These are phyloP conservation scores for Euura lappo DNA, from an alignment of 1,140 invertebrate genomes.

Conservation along the genomic window DNA sequence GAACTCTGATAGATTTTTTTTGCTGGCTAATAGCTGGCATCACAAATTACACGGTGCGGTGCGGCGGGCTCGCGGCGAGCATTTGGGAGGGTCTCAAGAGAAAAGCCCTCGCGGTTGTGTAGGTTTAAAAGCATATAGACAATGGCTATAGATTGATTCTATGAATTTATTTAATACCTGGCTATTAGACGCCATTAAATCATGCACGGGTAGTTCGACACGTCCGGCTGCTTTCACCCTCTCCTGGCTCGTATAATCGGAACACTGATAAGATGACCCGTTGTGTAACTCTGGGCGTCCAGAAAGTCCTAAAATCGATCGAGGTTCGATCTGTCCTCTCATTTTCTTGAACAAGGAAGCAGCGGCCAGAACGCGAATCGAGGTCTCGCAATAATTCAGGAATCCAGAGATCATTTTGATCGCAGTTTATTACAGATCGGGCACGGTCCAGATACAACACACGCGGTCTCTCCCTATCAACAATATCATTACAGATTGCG, in stretches of 20 bases:
- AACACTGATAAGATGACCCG: no score
- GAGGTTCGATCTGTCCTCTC: no score
- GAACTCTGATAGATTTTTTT: slow-evolving; percentile 37
- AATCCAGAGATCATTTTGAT: slow-evolving; percentile 18
- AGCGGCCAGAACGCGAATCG: neutral
- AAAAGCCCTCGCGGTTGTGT: neutral
- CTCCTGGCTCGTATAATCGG: no score
- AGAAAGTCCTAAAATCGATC: no score
- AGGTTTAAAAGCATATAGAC: slow-evolving; percentile 29
- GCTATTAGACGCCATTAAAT: slow-evolving; percentile 37
- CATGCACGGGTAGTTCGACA: slow-evolving; percentile 4
- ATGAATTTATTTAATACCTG: slow-evolving; percentile 42
- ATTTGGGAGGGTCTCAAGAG: slow-evolving; percentile 1
- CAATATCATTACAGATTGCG: slow-evolving; percentile 49
- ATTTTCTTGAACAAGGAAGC: no score
- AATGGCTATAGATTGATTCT: slow-evolving; percentile 43
- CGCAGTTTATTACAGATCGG: slow-evolving; percentile 40
- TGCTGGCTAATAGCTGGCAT: slow-evolving; percentile 30
- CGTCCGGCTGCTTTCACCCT: neutral
- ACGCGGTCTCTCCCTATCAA: slow-evolving; percentile 27
- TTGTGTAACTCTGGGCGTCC: no score
- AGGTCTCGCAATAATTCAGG: neutral
- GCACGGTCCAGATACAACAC: slow-evolving; percentile 41
- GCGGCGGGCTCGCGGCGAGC: slow-evolving; percentile 20
- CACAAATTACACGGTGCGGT: slow-evolving; percentile 37